phyloP scores from a whole-genome alignment of 2,888 invertebrate species.

The Polymixis lichenea region DNA sequence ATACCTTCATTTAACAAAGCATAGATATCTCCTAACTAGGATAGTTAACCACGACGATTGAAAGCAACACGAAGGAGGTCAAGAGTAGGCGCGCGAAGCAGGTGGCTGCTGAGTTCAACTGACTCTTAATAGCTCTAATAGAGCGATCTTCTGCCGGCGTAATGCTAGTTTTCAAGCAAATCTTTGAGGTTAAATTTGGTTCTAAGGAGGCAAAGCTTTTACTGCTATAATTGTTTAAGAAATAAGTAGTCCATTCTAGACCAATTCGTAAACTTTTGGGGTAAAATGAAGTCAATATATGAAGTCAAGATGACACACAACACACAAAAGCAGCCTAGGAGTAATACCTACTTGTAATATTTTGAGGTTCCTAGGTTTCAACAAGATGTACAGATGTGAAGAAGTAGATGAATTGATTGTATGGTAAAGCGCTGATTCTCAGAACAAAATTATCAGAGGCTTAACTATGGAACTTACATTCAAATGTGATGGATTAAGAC shows the following conservation, averaged over 20 bases:
- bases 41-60: constrained; percentile 34
- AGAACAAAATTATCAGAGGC: neutral
- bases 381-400: neutral
- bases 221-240: neutral
- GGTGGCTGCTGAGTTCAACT: constrained; percentile 51
- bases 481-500: neutral
- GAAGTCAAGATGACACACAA: neutral
- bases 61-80: constrained; percentile 50
- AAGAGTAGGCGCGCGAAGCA: constrained; percentile 45
- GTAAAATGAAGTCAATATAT: no score
- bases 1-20: constrained; percentile 13
- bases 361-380: neutral
- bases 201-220: neutral
- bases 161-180: constrained; percentile 7
- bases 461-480: neutral
- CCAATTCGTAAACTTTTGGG: no score
- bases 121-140: constrained; percentile 52
- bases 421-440: neutral
- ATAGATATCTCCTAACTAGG: constrained; percentile 10
- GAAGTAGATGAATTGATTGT: neutral
- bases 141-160: constrained; percentile 38
- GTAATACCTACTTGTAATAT: neutral
- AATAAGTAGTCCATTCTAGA: no score
- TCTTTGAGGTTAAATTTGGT: neutral
- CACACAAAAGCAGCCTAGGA: neutral